Base-by-base conservation (phyloP, 2,113 vertebrate genomes). In the Mohoua ochrocephala region DNA sequence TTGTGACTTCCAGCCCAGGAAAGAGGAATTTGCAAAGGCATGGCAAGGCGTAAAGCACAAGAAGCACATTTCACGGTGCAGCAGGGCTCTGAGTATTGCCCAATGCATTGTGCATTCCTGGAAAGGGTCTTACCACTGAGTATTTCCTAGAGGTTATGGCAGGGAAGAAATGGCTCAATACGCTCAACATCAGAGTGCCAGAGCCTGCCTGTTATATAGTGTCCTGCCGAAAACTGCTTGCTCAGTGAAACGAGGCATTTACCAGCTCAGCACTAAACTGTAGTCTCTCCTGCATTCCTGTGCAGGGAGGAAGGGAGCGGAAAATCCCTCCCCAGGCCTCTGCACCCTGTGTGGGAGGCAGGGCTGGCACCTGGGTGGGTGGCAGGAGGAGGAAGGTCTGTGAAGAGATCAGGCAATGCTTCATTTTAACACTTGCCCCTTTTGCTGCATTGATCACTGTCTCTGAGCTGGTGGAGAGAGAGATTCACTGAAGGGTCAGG, bases 221-320 rank as follows among this genome's bases (percentile, higher is more conserved):
- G 31, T 79, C 85, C 92, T 88, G 92, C 81, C 87, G 90, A 41
- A 93, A 93, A 93, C 31, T 88, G 95, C 90, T 94, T 95, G 75
- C 88, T 94, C 68, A 93, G 87, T 80, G 69, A 83, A 70, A 93
- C 27, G 93, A 94, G 76, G 71, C 85, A 68, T 96, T 95, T 83
- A 90, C 90, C 68, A 96, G 83, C 87, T 96, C 93, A 96, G 95
- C 91, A 83, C 68, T 90, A 74, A 83, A n/a, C 76, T 67, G 45
- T 47, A 42, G 67, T 47, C 65, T 87, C 82, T 93, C 76, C 76
- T 52, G 79, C 95, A 88, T 94, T 96, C 92, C 93, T 93, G 45
- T 42, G 63, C 1, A 3, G 42, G 91, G 93, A 74, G 78, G 50
- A 85, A 60, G 67, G 87, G 70, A 89, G 70, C 2, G 7, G 74